A percentile compares a stretch with the other conserved stretches of the same genome.
Conservation (phyloP, 2,888 invertebrate species). For the Myopa testacea region DNA sequence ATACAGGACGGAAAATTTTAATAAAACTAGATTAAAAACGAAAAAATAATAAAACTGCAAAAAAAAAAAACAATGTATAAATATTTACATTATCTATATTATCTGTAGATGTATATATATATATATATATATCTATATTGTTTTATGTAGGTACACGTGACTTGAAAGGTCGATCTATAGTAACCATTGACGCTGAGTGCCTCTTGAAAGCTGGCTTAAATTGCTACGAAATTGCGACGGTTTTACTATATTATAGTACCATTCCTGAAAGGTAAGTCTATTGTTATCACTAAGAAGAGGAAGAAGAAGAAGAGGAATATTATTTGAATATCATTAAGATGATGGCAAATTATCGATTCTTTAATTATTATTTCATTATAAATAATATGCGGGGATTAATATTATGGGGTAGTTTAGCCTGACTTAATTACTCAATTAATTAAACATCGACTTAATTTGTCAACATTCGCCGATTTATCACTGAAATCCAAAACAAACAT, state of each 20-base stretch:
- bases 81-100: background rate
- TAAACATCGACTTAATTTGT: too few relatives aligned
- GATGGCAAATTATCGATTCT: background rate
- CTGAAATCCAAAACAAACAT: too few relatives aligned
- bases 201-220: slow-evolving; percentile 73
- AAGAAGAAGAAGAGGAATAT: background rate
- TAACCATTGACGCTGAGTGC: slow-evolving; percentile 75
- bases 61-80: background rate
- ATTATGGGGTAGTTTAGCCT: too few relatives aligned
- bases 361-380: too few relatives aligned
- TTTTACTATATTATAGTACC: slow-evolving; percentile 79
- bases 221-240: slow-evolving; percentile 77
- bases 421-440: too few relatives aligned
- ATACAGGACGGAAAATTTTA: too few relatives aligned
- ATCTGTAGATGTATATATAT: background rate
- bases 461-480: too few relatives aligned
- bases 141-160: slow-evolving; percentile 74
- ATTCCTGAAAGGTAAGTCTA: slow-evolving; percentile 75
- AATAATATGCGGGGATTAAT: too few relatives aligned
- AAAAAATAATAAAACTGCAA: too few relatives aligned
- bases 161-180: slow-evolving; percentile 74
- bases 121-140: background rate
- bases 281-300: background rate
- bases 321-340: too few relatives aligned
- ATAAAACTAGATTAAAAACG: too few relatives aligned